These are phyloP conservation scores for Triplophysa dalaica DNA, from an alignment of 2,113 vertebrate species.

Conservation along the genomic window DNA sequence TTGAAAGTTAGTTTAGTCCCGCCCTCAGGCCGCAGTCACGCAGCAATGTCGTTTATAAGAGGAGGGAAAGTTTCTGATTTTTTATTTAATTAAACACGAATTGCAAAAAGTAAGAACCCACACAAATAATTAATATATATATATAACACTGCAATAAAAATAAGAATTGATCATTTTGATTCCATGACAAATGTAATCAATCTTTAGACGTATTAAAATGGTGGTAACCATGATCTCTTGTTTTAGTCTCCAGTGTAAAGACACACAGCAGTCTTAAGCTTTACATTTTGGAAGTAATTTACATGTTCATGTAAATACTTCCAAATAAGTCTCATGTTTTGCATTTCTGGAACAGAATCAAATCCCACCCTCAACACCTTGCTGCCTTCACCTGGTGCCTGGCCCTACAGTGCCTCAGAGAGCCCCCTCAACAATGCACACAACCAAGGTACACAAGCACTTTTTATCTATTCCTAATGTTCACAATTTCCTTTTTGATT, in stretches of 20 bases:
- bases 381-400: slow-evolving; percentile 99
- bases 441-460: slow-evolving; percentile 85
- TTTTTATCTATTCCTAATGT: neutral
- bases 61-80: no score
- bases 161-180: neutral
- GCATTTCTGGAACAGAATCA: slow-evolving; percentile 79
- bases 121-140: no score
- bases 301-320: slow-evolving; percentile 25
- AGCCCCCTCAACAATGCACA: slow-evolving; percentile 98
- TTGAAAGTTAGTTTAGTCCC: no score
- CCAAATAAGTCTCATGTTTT: slow-evolving; percentile 19
- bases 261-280: neutral
- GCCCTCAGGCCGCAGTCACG: no score
- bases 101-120: no score
- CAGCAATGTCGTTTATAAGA: no score
- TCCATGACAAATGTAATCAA: neutral
- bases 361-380: slow-evolving; percentile 99
- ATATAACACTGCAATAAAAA: no score
- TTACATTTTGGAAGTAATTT: slow-evolving; percentile 5
- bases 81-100: no score
- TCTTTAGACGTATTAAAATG: neutral
- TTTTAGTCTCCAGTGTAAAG: neutral
- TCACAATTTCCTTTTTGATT: no score
- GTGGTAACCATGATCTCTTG: neutral
- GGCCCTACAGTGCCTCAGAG: slow-evolving; percentile 99